Evolutionary conservation across 2,113 vertebrate genomes (phyloP).

Genomic region (Elephas maximus): DNA sequence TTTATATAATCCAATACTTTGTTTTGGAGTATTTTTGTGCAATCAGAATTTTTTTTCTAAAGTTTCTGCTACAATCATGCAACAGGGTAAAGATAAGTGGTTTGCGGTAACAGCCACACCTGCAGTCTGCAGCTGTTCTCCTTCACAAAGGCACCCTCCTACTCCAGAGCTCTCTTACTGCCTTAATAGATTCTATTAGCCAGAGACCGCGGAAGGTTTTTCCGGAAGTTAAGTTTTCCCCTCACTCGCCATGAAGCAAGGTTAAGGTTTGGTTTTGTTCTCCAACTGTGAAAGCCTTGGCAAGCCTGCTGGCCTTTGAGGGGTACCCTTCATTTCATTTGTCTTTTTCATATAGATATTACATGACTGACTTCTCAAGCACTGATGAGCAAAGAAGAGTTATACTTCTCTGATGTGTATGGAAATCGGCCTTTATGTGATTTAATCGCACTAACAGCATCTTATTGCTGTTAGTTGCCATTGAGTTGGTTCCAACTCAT

Average conservation of each 20-base stretch:
- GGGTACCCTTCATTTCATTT: not conserved
- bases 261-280: not conserved
- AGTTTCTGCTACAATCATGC: slow-evolving; percentile 6
- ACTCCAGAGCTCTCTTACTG: accelerated
- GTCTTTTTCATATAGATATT: not conserved
- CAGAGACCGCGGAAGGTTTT: not conserved
- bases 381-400: not conserved
- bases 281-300: not conserved
- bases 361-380: not conserved
- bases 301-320: not conserved
- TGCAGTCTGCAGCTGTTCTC: not conserved
- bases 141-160: not conserved
- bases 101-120: not conserved
- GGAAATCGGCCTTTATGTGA: not conserved
- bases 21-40: not conserved
- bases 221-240: not conserved
- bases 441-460: not conserved
- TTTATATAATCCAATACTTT: not conserved
- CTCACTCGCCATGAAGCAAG: not conserved
- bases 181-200: not conserved
- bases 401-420: not conserved
- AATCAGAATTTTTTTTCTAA: not conserved
- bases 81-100: not conserved
- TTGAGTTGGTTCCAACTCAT: no score
- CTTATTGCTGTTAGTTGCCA: no score